A percentile compares a stretch with the other conserved stretches of the same genome.
Evolutionary conservation across 2,113 vertebrate genomes (phyloP).

Genomic region (Neofelis nebulosa): DNA sequence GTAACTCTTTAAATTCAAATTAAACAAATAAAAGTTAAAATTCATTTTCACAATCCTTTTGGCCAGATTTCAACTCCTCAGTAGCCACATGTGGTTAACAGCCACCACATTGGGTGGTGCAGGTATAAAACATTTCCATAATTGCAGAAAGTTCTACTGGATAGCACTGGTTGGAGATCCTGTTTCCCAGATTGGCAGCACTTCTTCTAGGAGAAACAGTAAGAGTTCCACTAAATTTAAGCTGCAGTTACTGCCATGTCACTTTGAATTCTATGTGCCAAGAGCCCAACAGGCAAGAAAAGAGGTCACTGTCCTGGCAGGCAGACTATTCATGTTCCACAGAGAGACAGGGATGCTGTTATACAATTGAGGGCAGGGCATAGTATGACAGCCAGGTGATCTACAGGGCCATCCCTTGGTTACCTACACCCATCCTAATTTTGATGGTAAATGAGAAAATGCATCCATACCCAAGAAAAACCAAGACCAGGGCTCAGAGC

Average conservation of each 20-base stretch:
- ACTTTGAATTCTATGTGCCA: background rate
- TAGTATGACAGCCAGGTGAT: background rate
- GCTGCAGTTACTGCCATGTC: background rate
- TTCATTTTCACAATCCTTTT: background rate
- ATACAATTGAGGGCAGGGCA: background rate
- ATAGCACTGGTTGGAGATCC: background rate
- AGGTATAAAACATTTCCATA: background rate
- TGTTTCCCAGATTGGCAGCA: background rate
- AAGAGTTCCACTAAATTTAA: background rate
- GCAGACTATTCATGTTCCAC: too few relatives aligned
- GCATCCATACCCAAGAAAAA: background rate
- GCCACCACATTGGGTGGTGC: background rate
- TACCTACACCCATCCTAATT: background rate
- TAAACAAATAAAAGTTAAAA: background rate
- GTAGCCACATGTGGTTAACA: background rate
- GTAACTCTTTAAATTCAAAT: background rate
- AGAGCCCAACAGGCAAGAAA: background rate
- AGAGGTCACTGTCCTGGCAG: background rate
- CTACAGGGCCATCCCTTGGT: background rate
- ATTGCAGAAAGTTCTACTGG: background rate
- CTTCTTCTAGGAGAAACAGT: background rate
- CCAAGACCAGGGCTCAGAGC: background rate
- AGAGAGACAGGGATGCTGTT: background rate
- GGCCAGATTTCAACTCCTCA: background rate
- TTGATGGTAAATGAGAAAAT: background rate